phyloP scores from a whole-genome alignment of 2,888 invertebrate species.

The Zhuqinia jingwanae region DNA sequence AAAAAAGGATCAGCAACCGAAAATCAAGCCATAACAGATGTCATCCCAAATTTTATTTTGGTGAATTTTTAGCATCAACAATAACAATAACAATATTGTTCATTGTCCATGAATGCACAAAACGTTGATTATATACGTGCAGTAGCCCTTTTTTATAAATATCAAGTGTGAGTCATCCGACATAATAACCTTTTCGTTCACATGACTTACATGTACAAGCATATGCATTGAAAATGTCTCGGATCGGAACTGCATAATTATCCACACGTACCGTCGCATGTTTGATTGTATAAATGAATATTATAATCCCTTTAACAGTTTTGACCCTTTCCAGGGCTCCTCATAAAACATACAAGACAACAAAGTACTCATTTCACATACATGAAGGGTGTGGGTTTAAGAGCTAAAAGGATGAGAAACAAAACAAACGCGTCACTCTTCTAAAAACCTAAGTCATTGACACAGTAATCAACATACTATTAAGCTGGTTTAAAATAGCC shows the following conservation, averaged over 20 bases:
- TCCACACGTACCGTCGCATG: not conserved
- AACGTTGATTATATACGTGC: not conserved
- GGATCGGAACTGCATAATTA: not conserved
- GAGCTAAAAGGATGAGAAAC: not conserved
- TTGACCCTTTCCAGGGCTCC: conserved; percentile 26
- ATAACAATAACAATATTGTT: not conserved
- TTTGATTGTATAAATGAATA: not conserved
- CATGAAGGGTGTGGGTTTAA: not conserved
- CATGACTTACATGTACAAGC: not conserved
- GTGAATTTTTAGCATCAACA: not conserved
- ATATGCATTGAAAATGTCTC: not conserved
- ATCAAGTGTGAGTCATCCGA: not conserved
- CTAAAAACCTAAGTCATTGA: conserved; percentile 10
- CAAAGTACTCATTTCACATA: not conserved
- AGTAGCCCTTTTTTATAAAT: not conserved
- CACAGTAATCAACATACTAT: not conserved
- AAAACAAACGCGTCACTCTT: not conserved
- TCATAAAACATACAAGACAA: conserved; percentile 14
- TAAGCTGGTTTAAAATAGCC: conserved; percentile 4
- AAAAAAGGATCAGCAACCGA: too few species aligned
- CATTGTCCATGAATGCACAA: not conserved
- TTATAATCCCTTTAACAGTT: conserved; percentile 22
- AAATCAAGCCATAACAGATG: too few species aligned
- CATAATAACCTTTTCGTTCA: not conserved
- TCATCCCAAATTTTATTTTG: too few species aligned